Evolutionary conservation across 2,113 vertebrate genomes (phyloP).

Genomic region (Pogonocichla stellata): DNA sequence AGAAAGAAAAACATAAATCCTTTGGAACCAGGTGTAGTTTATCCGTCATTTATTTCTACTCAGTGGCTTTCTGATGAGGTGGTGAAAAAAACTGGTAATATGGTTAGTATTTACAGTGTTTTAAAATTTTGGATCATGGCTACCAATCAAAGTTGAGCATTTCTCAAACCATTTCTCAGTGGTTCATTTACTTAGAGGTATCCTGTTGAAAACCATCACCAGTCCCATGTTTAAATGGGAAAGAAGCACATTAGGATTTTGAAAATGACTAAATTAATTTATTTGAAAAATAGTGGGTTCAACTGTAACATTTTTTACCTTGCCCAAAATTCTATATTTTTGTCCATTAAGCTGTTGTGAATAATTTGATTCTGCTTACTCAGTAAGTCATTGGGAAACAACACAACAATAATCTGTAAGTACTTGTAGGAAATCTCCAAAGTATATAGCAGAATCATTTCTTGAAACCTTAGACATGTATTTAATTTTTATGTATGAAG

Average conservation of each 20-base stretch:
- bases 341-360: neutral
- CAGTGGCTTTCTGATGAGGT: neutral
- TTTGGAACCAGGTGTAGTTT: neutral
- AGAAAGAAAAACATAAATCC: neutral
- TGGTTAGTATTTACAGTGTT: neutral
- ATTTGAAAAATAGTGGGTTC: neutral
- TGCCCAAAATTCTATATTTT: neutral
- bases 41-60: neutral
- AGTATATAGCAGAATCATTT: neutral
- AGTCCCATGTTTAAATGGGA: neutral
- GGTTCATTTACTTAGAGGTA: neutral
- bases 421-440: neutral
- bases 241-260: neutral
- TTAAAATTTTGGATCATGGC: neutral
- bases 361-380: neutral
- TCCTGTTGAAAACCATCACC: neutral
- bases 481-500: neutral
- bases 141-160: neutral
- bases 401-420: neutral
- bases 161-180: neutral
- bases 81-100: neutral
- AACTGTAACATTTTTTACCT: neutral
- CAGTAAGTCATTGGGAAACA: neutral
- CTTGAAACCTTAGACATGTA: neutral
- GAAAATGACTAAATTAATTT: neutral